These are phyloP conservation scores for Mystacornis crossleyi DNA, from an alignment of 2,113 vertebrate genomes.

Conservation along the genomic window DNA sequence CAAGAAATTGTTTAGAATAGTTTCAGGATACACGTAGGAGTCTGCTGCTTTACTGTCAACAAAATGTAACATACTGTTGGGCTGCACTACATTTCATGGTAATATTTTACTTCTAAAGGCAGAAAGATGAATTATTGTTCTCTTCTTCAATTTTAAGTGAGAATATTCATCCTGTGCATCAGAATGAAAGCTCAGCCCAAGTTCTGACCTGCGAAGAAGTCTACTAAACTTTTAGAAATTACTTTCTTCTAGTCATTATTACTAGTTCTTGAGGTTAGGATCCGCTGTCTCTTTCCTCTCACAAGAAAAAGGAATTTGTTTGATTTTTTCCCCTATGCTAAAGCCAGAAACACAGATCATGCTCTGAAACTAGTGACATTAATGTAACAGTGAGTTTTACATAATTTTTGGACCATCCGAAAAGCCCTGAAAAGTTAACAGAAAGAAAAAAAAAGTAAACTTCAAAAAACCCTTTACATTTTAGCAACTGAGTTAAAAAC, in stretches of 20 bases:
- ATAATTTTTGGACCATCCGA: neutral
- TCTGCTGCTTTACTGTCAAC: neutral
- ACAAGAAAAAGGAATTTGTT: neutral
- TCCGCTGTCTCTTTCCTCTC: neutral
- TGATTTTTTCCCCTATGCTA: neutral
- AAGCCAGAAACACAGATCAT: neutral
- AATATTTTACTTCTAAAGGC: neutral
- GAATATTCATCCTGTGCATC: neutral
- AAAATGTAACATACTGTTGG: neutral
- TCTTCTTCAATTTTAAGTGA: neutral
- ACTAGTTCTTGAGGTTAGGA: neutral
- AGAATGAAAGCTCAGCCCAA: neutral
- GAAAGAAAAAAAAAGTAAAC: neutral
- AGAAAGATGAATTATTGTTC: neutral
- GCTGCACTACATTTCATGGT: neutral
- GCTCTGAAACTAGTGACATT: neutral
- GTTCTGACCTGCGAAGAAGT: neutral
- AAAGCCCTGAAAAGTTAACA: neutral
- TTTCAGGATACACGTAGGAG: neutral
- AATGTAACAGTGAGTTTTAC: neutral
- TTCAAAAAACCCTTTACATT: neutral
- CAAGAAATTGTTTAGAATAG: slow-evolving; percentile 19
- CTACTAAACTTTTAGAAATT: neutral
- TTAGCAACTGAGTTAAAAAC: neutral
- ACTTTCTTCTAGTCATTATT: neutral